Evolutionary conservation across 2,797 vertebrate species (phyloP), one percentile per base, ranked within the genome.

Genomic region (Sebastes diaconus): DNA sequence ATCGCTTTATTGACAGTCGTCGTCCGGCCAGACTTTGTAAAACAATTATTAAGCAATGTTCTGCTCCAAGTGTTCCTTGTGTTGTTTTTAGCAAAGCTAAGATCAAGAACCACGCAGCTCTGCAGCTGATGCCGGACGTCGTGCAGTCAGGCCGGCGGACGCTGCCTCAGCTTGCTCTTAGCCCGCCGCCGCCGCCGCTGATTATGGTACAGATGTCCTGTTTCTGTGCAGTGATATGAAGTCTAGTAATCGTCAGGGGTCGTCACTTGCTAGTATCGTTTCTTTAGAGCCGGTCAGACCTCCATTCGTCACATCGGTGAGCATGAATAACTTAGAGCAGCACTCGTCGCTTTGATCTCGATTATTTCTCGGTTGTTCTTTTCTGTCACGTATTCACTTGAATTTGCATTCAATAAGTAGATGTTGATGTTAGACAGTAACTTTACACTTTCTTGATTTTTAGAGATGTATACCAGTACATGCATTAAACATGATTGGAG

Each of bases 61-160:
- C 89, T 86, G 92, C 93, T 90, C 88, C 91, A 92, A 91, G 93
- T 94, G 93, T 94, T 92, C 89, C 89, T 94, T 79, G 95, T 94
- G 94, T 92, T 92, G 91, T 90, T 68, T 68, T 50, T 78, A 88
- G 94, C 94, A 92, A 90, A 89, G 87, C 87, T 88, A 92, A 88
- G 76, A 89, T 70, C 67, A 85, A 82, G 61, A 88, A 78, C 79
- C 87, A 3, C 30, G 68, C 87, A 88, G 87, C 85, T 86, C 86
- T 77, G 84, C 85, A 83, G 86, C 76, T 57, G 87, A 68, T 60
- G 77, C 79, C 27, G 59, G 87, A 87, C 72, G 57, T 63, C 4
- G 24, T 73, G 81, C 84, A 22, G 86, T 68, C 73, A 27, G 72
- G 72, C 80, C 5, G 78, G 77, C 70, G 52, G 80, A 20, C 18